phyloP scores from a whole-genome alignment of 2,113 vertebrate species.

The Ornithorhynchus anatinus region DNA sequence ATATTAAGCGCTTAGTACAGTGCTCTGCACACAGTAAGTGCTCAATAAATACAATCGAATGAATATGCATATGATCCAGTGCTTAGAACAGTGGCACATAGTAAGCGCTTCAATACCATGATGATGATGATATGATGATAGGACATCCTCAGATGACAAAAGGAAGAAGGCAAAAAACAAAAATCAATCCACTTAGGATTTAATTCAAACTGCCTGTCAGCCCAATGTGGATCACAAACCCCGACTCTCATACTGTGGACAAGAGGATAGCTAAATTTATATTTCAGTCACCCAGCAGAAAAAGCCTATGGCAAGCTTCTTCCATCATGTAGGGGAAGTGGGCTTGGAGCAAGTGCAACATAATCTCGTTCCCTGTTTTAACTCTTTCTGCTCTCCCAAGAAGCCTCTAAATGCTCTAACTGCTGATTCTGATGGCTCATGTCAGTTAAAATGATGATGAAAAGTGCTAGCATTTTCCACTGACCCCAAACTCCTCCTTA shows the following conservation, averaged over 20 bases:
- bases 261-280: conserved; percentile 5
- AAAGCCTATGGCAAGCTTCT: neutral
- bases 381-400: neutral
- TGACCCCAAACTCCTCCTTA: neutral
- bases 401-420: neutral
- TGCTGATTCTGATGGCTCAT: neutral
- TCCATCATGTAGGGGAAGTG: neutral
- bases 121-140: neutral
- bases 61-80: too few species aligned
- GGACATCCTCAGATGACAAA: neutral
- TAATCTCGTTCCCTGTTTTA: neutral
- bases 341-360: neutral
- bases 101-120: too few species aligned
- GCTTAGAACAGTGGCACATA: too few species aligned
- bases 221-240: neutral
- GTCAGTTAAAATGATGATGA: neutral
- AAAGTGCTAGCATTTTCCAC: neutral
- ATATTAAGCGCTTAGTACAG: too few species aligned
- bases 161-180: neutral
- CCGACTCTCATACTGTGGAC: neutral
- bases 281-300: neutral
- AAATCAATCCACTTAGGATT: conserved; percentile 1
- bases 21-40: too few species aligned
- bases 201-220: neutral
- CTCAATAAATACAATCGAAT: too few species aligned